These are phyloP conservation scores for Temnopleurus reevesii DNA, from an alignment of 53 echinoderm and acorn worm species.

Conservation along the genomic window DNA sequence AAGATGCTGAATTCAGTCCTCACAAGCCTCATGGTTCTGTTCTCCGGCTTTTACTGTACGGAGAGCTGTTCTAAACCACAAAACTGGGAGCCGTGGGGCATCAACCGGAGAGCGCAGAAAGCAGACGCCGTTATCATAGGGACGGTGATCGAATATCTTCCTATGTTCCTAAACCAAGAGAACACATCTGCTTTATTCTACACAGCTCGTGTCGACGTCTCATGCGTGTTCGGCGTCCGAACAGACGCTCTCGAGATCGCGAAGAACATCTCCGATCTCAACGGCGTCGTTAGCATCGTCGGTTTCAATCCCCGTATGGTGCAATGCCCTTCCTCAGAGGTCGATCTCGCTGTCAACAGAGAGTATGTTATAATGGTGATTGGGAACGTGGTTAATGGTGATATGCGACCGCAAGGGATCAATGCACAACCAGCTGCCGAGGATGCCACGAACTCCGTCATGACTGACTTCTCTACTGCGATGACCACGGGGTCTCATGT, in stretches of 20 bases:
- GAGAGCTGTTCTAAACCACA: not conserved
- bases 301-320: constrained; percentile 17
- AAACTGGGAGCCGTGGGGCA: constrained; percentile 33
- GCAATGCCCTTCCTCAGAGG: not conserved
- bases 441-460: not conserved
- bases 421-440: constrained; percentile 26
- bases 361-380: constrained; percentile 21
- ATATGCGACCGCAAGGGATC: constrained; percentile 18
- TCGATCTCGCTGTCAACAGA: constrained; percentile 8
- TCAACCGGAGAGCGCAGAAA: not conserved
- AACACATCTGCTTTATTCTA: not conserved
- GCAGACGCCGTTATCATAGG: constrained; percentile 43
- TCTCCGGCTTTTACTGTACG: not conserved
- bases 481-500: not conserved
- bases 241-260: not conserved
- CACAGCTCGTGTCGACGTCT: constrained; percentile 42
- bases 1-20: not conserved
- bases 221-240: constrained; percentile 32
- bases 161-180: not conserved
- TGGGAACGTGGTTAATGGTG: constrained; percentile 14
- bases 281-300: constrained; percentile 35
- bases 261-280: not conserved
- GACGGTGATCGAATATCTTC: not conserved
- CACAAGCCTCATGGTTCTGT: not conserved
- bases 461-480: not conserved